Evolutionary conservation across 2,797 vertebrate species (phyloP).

Genomic region (Melanotaenia trifasciata): DNA sequence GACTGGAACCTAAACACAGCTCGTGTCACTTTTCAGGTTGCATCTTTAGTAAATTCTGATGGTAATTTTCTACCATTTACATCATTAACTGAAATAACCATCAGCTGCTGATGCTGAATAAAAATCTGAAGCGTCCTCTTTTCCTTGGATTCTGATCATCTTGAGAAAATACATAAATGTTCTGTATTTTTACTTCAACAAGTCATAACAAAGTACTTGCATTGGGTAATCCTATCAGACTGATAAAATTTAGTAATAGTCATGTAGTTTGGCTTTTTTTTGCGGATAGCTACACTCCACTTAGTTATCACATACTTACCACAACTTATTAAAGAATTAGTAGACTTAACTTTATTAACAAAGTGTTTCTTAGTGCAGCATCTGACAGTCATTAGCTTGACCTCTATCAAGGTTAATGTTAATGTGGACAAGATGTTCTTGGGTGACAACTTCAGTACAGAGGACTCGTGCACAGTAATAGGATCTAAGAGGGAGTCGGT

Average conservation of each 20-base stretch:
- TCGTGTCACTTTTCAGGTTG: background rate
- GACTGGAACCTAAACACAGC: background rate
- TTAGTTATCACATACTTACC: background rate
- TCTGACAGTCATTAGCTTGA: conserved; percentile 67
- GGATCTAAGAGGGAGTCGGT: conserved; percentile 63
- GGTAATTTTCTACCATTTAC: background rate
- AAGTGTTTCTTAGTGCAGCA: conserved; percentile 32
- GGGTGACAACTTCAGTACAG: conserved; percentile 57
- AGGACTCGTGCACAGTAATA: conserved; percentile 60
- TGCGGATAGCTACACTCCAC: background rate
- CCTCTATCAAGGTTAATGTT: conserved; percentile 54
- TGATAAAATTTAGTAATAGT: background rate
- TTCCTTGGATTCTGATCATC: background rate
- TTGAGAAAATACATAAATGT: background rate
- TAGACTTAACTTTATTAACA: conserved; percentile 44
- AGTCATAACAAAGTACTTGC: background rate
- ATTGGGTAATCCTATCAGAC: conserved; percentile 8
- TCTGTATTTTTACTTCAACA: background rate
- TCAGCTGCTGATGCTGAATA: background rate
- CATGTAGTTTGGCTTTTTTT: background rate
- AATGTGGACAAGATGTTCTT: conserved; percentile 74
- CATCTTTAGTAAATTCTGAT: background rate
- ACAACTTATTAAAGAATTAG: background rate
- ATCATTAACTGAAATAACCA: background rate
- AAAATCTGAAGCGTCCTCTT: background rate